Base-by-base conservation (phyloP, 2,113 vertebrate genomes). In the Trochalopteron elliotii region DNA sequence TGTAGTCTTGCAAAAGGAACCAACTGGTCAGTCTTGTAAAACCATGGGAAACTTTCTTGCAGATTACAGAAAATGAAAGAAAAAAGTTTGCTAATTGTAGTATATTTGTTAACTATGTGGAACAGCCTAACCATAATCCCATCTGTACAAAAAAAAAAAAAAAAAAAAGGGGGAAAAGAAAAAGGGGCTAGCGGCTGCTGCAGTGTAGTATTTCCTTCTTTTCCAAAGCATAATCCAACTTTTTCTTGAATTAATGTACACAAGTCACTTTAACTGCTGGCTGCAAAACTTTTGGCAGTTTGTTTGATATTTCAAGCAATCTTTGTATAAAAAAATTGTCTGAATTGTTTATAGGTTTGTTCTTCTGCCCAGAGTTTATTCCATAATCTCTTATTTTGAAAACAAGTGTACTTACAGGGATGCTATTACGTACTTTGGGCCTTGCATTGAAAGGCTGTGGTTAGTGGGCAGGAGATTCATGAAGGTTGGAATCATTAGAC, bases 301-400 rank as follows among this genome's bases (percentile, higher is more conserved):
- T 93, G 40, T 90, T 95, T 90, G 80, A 94, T 97, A 93, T 95
- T 96, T 90, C 89, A 95, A 79, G 83, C 74, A 92, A 83, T 92
- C 67, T 95, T 82, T 92, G 89, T 92, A 65, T 92, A 93, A 97
- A 94, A 84, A 84, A 83, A 53, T 93, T 75, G 85, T 87, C 87
- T 96, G 85, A 92, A 85, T 94, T 97, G 89, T 97, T 97, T 96
- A 95, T 85, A 95, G 83, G 31, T 69, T 96, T 97, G 95, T 97
- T 31, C 39, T 96, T 31, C 63, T 95, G 95, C 94, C 94, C 83
- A 78, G 83, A 93, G 70, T 90, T 93, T 91, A 87, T 96, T 89
- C 63, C 78, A 71, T 69, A 61, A 74, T 95, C 75, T 90, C 60
- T 91, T 95, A 78, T 95, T 96, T 96, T 95, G 93, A 93, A 95